A percentile compares a stretch with the other conserved stretches of the same genome.
phyloP scores from a whole-genome alignment of 2,113 vertebrate species.

The Callipepla californica region DNA sequence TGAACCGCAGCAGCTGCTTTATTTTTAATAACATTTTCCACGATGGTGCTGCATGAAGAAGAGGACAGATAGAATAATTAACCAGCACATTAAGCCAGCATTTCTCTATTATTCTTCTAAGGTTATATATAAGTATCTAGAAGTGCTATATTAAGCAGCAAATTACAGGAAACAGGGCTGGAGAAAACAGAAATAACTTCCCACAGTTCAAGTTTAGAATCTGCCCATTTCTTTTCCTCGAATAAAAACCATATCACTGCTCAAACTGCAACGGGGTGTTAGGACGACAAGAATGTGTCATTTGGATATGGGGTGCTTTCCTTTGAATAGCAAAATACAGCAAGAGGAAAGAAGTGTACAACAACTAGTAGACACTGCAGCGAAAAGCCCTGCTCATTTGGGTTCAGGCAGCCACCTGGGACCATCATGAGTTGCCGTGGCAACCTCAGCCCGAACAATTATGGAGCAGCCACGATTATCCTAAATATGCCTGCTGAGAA shows the following conservation, averaged over 20 bases:
- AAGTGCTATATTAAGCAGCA: constrained; percentile 21
- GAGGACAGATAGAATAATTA: background rate
- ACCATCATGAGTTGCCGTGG: constrained; percentile 69
- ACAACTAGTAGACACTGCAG: background rate
- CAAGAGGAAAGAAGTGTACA: background rate
- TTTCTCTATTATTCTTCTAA: background rate
- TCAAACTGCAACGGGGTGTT: background rate
- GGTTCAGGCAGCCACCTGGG: constrained; percentile 46
- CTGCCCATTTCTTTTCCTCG: background rate
- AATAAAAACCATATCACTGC: background rate
- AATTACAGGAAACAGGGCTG: background rate
- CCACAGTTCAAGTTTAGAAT: background rate
- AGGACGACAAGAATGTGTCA: background rate
- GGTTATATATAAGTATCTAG: background rate
- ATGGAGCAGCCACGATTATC: constrained; percentile 52
- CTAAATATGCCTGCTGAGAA: constrained; percentile 35
- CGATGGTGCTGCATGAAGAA: background rate
- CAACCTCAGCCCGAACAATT: constrained; percentile 54
- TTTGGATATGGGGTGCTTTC: background rate
- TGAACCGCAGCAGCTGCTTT: background rate
- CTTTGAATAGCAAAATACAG: background rate
- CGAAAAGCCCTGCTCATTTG: constrained; percentile 35
- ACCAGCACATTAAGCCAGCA: background rate
- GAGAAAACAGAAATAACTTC: background rate
- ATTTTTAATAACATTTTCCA: background rate